Percentiles rank a stretch among this genome's conserved stretches.
Evolutionary conservation across 2,797 vertebrate genomes (phyloP).

Genomic region (Zalophus californianus): DNA sequence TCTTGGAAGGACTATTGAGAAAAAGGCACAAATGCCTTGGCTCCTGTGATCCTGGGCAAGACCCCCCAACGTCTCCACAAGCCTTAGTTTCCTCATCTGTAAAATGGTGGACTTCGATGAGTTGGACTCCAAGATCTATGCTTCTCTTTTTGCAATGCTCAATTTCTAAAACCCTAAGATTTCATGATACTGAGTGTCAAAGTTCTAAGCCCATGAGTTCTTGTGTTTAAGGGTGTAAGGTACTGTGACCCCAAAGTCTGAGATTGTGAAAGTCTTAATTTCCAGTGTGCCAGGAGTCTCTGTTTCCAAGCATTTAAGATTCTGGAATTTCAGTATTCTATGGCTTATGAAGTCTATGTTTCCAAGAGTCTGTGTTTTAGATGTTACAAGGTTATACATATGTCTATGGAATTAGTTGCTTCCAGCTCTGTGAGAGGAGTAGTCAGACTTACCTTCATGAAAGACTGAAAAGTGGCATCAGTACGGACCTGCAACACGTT

Average conservation of each 20-base stretch:
- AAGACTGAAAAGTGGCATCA: conserved; percentile 83
- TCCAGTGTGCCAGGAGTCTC: neutral
- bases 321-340: conserved; percentile 27
- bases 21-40: neutral
- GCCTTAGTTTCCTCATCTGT: neutral
- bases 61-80: neutral
- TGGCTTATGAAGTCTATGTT: neutral
- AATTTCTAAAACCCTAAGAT: neutral
- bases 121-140: neutral
- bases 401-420: neutral
- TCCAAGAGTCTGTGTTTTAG: neutral
- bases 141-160: neutral
- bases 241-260: neutral
- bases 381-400: neutral
- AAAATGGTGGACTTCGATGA: neutral
- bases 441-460: conserved; percentile 85
- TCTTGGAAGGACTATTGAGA: neutral
- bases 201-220: neutral
- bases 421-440: neutral
- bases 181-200: neutral
- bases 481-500: conserved; percentile 86
- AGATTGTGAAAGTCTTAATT: neutral
- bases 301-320: neutral
- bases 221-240: neutral
- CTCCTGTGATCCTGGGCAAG: neutral